These are phyloP conservation scores for Melanotaenia pygmaea DNA, from an alignment of 2,797 vertebrate species.

Conservation along the genomic window DNA sequence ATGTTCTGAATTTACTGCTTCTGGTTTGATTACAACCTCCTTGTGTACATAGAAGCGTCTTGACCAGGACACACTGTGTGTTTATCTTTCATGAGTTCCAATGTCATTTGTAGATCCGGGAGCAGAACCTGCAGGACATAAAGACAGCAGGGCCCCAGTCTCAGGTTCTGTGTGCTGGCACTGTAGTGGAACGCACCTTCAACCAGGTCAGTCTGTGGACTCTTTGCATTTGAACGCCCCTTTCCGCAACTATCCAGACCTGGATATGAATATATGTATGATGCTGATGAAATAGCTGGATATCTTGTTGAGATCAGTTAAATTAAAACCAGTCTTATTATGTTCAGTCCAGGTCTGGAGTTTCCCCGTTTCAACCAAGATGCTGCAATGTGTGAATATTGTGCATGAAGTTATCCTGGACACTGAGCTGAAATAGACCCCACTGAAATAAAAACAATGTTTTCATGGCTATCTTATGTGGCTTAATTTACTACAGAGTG, in stretches of 20 bases:
- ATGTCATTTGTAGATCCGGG: slow-evolving; percentile 87
- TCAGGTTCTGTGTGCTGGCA: slow-evolving; percentile 90
- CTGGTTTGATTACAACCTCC: too few relatives aligned
- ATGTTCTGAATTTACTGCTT: not conserved
- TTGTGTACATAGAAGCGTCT: not conserved
- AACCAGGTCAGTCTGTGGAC: slow-evolving; percentile 89
- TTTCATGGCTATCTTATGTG: slow-evolving; percentile 6
- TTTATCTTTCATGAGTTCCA: not conserved
- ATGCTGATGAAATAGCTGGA: not conserved
- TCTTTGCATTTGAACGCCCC: not conserved
- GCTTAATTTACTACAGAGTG: slow-evolving; percentile 10
- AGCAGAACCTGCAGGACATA: slow-evolving; percentile 98
- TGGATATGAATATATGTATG: slow-evolving; percentile 48
- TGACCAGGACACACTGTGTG: not conserved
- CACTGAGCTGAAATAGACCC: slow-evolving; percentile 15
- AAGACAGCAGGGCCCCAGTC: slow-evolving; percentile 97
- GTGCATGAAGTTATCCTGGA: slow-evolving; percentile 38
- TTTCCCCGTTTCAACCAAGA: slow-evolving; percentile 16
- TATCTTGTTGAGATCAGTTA: not conserved
- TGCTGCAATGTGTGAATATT: slow-evolving; percentile 34
- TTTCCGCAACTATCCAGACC: slow-evolving; percentile 55
- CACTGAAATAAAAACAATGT: not conserved
- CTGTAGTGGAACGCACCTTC: slow-evolving; percentile 88
- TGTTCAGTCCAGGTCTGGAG: slow-evolving; percentile 67
- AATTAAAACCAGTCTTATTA: not conserved